Percentiles rank a stretch among this genome's conserved stretches.
These are phyloP conservation scores for Epicauta chinensis DNA, from an alignment of 1,140 invertebrate species.

Conservation along the genomic window DNA sequence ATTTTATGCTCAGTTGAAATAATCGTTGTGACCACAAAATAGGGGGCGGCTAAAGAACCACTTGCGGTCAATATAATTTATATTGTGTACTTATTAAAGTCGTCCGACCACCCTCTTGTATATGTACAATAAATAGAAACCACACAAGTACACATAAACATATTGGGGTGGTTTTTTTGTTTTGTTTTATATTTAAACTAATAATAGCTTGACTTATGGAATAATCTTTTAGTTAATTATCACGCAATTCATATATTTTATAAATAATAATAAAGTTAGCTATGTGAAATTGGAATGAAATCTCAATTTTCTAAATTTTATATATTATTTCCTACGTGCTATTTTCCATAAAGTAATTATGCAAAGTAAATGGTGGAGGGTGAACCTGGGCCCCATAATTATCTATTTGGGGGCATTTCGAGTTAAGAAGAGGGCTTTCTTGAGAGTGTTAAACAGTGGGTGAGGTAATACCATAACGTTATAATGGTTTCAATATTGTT, in stretches of 20 bases:
- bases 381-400: constrained; percentile 13
- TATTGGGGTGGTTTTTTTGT: constrained; percentile 8
- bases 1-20: constrained; percentile 4
- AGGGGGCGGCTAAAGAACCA: constrained; percentile 13
- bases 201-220: too few relatives aligned
- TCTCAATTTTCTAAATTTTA: constrained; percentile 7
- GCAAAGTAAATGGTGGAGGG: constrained; percentile 13
- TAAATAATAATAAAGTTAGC: constrained; percentile 1
- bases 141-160: constrained; percentile 2
- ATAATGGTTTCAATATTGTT: constrained; percentile 18
- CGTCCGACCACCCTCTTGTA: too few relatives aligned
- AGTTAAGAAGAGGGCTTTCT: constrained; percentile 23
- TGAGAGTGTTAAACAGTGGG: constrained; percentile 26
- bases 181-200: background rate
- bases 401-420: constrained; percentile 22
- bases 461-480: constrained; percentile 27
- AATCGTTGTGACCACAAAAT: constrained; percentile 7
- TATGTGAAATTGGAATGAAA: constrained; percentile 3
- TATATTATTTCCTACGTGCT: background rate
- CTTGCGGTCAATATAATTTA: constrained; percentile 16
- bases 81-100: background rate
- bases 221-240: too few relatives aligned
- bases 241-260: too few relatives aligned
- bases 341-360: constrained; percentile 9
- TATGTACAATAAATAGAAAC: constrained; percentile 9